These are phyloP conservation scores for Lethrus apterus DNA, from an alignment of 1,140 invertebrate genomes.

Conservation along the genomic window DNA sequence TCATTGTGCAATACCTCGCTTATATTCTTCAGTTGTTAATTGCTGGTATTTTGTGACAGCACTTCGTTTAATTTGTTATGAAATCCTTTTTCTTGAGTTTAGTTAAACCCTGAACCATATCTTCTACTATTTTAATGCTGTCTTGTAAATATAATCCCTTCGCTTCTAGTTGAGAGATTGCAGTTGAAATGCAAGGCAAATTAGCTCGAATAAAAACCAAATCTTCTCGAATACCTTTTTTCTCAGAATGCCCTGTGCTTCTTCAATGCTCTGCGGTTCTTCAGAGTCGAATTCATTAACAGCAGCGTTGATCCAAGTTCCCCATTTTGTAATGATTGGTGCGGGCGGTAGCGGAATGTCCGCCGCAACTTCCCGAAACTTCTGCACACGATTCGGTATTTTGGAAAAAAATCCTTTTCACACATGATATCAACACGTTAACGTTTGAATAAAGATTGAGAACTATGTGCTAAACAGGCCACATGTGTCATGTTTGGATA, in stretches of 20 bases:
- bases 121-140: constrained; percentile 10
- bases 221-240: constrained; percentile 6
- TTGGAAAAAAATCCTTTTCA: constrained; percentile 12
- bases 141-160: constrained; percentile 10
- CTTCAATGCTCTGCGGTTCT: constrained; percentile 6
- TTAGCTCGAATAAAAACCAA: constrained; percentile 10
- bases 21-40: no score
- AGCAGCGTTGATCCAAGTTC: neutral
- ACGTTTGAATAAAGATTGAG: constrained; percentile 35
- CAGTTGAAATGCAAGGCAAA: constrained; percentile 7
- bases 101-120: neutral
- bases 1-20: no score
- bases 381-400: constrained; percentile 9
- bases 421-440: neutral
- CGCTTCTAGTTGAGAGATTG: constrained; percentile 5
- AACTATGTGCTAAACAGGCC: no score
- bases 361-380: constrained; percentile 3
- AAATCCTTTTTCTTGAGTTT: constrained; percentile 12
- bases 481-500: no score
- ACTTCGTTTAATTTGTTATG: constrained; percentile 7
- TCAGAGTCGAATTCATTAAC: constrained; percentile 8
- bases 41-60: constrained; percentile 5
- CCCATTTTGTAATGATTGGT: constrained; percentile 1
- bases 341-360: constrained; percentile 3
- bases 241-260: constrained; percentile 9